Evolutionary conservation across 2,888 invertebrate species (phyloP), one percentile per base, ranked within the genome.

Genomic region (Thecophora atra): DNA sequence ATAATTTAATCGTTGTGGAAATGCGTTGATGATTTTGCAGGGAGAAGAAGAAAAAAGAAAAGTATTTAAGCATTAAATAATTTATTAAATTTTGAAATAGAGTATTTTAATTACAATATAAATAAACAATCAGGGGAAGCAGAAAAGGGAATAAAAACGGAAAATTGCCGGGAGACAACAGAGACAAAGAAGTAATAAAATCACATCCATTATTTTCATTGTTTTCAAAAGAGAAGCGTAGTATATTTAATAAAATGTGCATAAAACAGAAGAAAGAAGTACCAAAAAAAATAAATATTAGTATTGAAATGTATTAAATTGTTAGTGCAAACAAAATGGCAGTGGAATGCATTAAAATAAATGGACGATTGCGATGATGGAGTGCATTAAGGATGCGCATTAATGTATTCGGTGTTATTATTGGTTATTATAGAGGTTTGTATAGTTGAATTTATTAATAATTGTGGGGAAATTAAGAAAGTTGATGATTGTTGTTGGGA

Each of bases 91-190:
- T 6, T 6, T 4, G 11, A 6, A 51, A 51, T 51, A 51, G 13
- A 6, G 19, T 51, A 5, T 7, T 51, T 6, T 6, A 51, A 51
- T 6, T 51, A 51, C 5, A n/a, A 7, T 51, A 51, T n/a, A 11
- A 51, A n/a, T 51, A 6, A 7, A 7, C 13, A 51, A 51, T n/a
- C 17, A 51, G 51, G 13, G 51, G 11, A 51, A 51, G 5, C 3
- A 51, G n/a, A 44, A 26, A 65, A n/a, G 28, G 19, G 28, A 64
- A 1, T 21, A 65, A 37, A 24, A 51, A n/a, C 54, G 30, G 60
- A 72, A 62, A 19, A 72, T 28, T 44, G 63, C 19, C 24, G 24
- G 44, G 11, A 19, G 24, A 52, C 51, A 66, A 44, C 13, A 37
- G 28, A 19, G 44, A 44, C 13, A 13, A 7, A 44, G 44, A 7